Base-by-base conservation (phyloP, 2,797 vertebrate genomes). In the Champsocephalus esox region DNA sequence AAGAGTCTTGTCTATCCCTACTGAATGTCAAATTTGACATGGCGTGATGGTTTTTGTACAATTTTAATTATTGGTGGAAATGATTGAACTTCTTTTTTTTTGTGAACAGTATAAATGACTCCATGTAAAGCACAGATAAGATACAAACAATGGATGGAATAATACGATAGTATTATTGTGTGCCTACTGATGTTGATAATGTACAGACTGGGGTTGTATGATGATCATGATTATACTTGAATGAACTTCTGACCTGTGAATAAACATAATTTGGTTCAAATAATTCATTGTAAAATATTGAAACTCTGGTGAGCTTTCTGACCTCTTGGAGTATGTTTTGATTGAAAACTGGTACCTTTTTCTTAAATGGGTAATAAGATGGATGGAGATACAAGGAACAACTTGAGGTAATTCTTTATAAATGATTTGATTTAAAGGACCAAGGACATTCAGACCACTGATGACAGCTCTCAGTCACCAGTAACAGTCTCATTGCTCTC, bases 1-100 rank as follows among this genome's bases (percentile, higher is more conserved):
- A 73, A 12, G 52, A 49, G 5, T 57, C 13, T 43, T 55, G 57
- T 57, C 58, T 61, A 24, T 79, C 21, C 28, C 46, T 64, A 3
- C 13, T 43, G 43, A 50, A 38, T 17, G 61, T 43, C 32, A 49
- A n/a, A 38, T 38, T 44, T 68, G 38, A 54, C 41, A 59, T 0
- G 14, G 9, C 64, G 66, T 72, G 32, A n/a, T 24, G 4, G 8
- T 38, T 78, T 80, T 78, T 85, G 70, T 80, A 77, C 28, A 55
- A 49, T 7, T 87, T 58, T 81, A 73, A 72, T 71, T 73, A 44
- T 63, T 13, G 17, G 11, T 67, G 17, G 19, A 62, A 44, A 19
- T 71, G 0, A 38, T 38, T 38, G 34, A 38, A 38, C 34, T 21
- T 38, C 43, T 46, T 63, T 19, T 73, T 85, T 73, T 7, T 24